Evolutionary conservation across 2,797 vertebrate genomes (phyloP).

Genomic region (Diglossa cyanea): DNA sequence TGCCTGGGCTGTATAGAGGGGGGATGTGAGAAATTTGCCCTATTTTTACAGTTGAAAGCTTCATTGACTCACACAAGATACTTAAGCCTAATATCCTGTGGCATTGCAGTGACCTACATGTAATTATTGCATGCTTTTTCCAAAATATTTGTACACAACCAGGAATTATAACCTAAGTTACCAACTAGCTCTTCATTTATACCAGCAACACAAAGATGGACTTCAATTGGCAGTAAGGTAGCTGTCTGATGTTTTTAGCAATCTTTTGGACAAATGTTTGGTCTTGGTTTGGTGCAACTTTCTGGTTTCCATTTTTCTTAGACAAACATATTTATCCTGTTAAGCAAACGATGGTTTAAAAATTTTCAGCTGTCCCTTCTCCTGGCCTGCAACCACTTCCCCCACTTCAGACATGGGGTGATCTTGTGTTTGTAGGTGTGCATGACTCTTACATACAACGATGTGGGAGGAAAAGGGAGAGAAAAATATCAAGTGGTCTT

Average conservation of each 20-base stretch:
- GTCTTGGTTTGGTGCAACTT: constrained; percentile 3
- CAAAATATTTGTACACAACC: constrained; percentile 74
- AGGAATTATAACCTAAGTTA: constrained; percentile 61
- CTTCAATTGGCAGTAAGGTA: background rate
- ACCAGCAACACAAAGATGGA: constrained; percentile 45
- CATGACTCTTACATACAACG: fast-evolving
- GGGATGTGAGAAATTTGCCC: constrained; percentile 79
- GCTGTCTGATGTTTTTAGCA: constrained; percentile 42
- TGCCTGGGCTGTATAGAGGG: constrained; percentile 67
- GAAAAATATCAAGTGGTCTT: background rate
- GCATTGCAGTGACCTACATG: constrained; percentile 82
- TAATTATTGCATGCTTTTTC: constrained; percentile 74
- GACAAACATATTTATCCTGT: constrained; percentile 35
- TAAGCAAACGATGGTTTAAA: constrained; percentile 25
- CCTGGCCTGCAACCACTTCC: background rate
- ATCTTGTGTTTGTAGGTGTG: background rate
- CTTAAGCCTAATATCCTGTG: constrained; percentile 70
- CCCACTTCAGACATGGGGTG: background rate
- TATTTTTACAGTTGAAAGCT: constrained; percentile 78
- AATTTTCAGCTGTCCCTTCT: background rate
- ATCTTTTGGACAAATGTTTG: constrained; percentile 29
- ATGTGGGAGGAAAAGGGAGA: background rate
- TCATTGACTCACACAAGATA: constrained; percentile 70
- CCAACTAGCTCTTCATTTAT: constrained; percentile 46
- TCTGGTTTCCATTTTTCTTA: constrained; percentile 47